Conservation (phyloP, 2,797 vertebrate genomes). For the Protosalanx chinensis region DNA sequence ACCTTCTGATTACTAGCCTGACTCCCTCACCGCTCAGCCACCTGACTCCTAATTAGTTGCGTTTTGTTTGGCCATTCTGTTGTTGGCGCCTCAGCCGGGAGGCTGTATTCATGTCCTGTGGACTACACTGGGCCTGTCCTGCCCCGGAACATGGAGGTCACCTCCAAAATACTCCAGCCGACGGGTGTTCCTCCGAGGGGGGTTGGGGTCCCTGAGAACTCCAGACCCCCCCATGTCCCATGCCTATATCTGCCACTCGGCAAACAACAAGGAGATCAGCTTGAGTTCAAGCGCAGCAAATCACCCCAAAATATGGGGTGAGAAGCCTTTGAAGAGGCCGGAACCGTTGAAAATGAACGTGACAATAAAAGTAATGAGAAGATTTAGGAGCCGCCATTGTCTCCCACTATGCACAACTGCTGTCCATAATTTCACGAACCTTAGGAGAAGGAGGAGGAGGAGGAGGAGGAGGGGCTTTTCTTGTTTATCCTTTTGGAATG, state of each 20-base stretch:
- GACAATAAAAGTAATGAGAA: slow-evolving; percentile 45
- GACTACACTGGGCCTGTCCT: no score
- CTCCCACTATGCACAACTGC: slow-evolving; percentile 45
- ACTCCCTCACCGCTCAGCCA: no score
- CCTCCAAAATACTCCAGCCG: slow-evolving; percentile 48
- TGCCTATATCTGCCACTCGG: slow-evolving; percentile 68
- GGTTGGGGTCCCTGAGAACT: slow-evolving; percentile 59
- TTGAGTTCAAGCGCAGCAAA: slow-evolving; percentile 73
- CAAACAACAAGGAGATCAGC: slow-evolving; percentile 51
- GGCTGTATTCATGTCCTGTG: no score
- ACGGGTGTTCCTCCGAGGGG: slow-evolving; percentile 38
- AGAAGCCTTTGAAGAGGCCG: slow-evolving; percentile 57
- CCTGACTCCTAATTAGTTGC: no score
- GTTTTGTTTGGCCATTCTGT: no score
- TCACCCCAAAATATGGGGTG: slow-evolving; percentile 70
- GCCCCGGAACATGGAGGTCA: not conserved
- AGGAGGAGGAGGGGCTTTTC: slow-evolving; percentile 37
- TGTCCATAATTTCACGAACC: slow-evolving; percentile 63
- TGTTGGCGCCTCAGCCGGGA: no score
- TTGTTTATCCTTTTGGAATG: slow-evolving; percentile 37
- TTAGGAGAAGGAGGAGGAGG: slow-evolving; percentile 27
- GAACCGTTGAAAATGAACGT: slow-evolving; percentile 58
- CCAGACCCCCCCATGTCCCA: slow-evolving; percentile 57
- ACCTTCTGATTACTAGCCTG: no score
- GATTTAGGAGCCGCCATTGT: slow-evolving; percentile 54